Evolutionary conservation across 2,888 invertebrate species (phyloP).

Genomic region (Capitulum mitella): DNA sequence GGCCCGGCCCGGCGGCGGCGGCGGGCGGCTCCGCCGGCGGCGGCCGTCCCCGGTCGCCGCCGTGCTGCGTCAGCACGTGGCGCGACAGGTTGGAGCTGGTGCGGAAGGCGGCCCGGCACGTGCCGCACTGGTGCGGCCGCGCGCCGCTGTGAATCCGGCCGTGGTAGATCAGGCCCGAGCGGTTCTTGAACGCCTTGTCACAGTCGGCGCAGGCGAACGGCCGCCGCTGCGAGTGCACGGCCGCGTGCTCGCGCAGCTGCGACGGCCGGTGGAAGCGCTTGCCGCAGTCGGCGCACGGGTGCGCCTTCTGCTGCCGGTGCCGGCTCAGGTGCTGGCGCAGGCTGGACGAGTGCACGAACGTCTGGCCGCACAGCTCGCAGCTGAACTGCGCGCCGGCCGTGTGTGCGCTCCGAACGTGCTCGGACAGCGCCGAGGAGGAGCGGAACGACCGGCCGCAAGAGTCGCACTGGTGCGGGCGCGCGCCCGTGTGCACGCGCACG

Average conservation of each 20-base stretch:
- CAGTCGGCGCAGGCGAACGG: conserved; percentile 58
- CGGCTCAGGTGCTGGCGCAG: conserved; percentile 4
- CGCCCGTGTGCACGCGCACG: conserved; percentile 58
- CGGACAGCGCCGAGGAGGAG: conserved; percentile 69
- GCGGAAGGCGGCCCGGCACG: background rate
- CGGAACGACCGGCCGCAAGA: conserved; percentile 65
- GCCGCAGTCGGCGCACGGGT: background rate
- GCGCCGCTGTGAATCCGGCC: background rate
- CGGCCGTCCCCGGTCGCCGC: conserved; percentile 76
- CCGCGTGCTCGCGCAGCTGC: conserved; percentile 64
- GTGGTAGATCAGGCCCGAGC: conserved; percentile 51
- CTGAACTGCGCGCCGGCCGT: conserved; percentile 76
- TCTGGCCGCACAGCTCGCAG: conserved; percentile 28
- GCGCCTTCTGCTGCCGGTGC: background rate
- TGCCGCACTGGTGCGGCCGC: conserved; percentile 7
- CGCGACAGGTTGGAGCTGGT: conserved; percentile 16
- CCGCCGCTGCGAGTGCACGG: conserved; percentile 69
- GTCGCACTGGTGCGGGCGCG: conserved; percentile 62
- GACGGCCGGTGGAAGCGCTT: conserved; percentile 57
- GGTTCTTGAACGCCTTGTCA: conserved; percentile 58
- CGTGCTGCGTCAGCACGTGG: conserved; percentile 78
- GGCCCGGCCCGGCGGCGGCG: conserved; percentile 59
- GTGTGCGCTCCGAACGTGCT: conserved; percentile 76
- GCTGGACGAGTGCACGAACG: background rate
- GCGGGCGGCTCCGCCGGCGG: conserved; percentile 64